Evolutionary conservation across 2,888 invertebrate genomes (phyloP).

Genomic region (Caenorhabditis sp.): DNA sequence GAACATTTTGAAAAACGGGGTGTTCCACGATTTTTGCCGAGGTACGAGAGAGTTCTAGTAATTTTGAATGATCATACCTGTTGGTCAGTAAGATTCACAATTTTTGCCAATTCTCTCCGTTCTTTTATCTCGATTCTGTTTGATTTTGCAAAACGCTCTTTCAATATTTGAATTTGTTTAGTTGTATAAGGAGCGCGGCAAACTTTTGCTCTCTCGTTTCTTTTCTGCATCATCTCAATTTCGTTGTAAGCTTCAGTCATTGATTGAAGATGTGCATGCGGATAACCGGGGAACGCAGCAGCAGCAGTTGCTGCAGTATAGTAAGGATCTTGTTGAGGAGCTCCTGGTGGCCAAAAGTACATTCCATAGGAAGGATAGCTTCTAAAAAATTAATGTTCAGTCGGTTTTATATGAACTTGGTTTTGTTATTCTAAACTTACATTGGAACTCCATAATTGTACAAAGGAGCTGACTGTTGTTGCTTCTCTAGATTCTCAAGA

Average conservation of each 20-base stretch:
- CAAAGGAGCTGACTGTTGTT: neutral
- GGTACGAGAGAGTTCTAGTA: no score
- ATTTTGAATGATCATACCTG: no score
- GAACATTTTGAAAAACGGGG: no score
- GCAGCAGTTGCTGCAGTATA: neutral
- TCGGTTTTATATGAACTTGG: neutral
- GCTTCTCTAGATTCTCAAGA: neutral
- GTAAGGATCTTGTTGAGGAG: neutral
- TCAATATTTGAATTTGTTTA: conserved; percentile 5
- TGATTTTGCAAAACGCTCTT: neutral
- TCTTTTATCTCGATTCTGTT: conserved; percentile 10
- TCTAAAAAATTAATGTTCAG: neutral
- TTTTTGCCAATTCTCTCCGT: conserved; percentile 3
- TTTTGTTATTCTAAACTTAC: neutral
- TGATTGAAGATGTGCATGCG: neutral
- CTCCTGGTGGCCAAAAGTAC: conserved; percentile 1
- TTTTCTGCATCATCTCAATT: neutral
- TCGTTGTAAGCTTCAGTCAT: neutral
- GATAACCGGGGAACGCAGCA: neutral
- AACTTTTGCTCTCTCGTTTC: neutral
- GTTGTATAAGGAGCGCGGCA: conserved; percentile 10
- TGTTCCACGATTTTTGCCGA: no score
- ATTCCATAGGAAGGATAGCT: conserved; percentile 1
- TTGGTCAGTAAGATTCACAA: conserved; percentile 1
- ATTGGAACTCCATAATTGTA: neutral